A percentile compares a stretch with the other conserved stretches of the same genome.
Conservation (phyloP, 1,140 invertebrate genomes). For the Nymphalis io region DNA sequence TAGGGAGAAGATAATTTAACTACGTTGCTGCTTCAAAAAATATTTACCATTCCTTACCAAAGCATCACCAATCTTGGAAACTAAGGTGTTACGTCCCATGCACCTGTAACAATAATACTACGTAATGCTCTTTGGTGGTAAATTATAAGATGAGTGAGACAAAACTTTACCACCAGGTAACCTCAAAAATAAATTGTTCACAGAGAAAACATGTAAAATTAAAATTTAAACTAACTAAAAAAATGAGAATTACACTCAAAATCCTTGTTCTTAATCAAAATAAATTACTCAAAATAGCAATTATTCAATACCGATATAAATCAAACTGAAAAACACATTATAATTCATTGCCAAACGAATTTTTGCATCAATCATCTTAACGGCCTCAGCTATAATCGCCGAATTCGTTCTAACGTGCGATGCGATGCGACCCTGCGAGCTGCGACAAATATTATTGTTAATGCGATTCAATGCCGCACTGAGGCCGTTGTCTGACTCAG, state of each 20-base stretch:
- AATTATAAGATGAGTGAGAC: no score
- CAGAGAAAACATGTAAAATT: no score
- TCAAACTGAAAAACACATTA: constrained; percentile 38
- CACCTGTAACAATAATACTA: no score
- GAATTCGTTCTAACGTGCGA: constrained; percentile 51
- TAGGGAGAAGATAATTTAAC: no score
- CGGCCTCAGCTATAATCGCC: constrained; percentile 62
- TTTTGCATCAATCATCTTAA: constrained; percentile 61
- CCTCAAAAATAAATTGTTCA: no score
- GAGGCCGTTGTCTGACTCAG: constrained; percentile 34
- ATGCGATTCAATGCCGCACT: constrained; percentile 54
- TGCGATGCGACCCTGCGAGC: constrained; percentile 30
- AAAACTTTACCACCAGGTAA: no score
- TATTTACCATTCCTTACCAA: no score
- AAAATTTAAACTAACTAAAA: background rate
- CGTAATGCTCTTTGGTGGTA: no score
- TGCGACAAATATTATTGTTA: constrained; percentile 52
- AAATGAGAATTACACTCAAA: background rate
- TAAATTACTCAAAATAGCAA: constrained; percentile 14
- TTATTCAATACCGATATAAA: constrained; percentile 19
- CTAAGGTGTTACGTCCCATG: no score
- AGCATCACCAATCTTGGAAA: no score
- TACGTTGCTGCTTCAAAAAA: no score
- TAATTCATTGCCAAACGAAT: constrained; percentile 62
- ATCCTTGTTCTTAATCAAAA: constrained; percentile 11